Percentiles rank a stretch among this genome's conserved stretches.
phyloP scores from a whole-genome alignment of 2,888 invertebrate genomes.

The Allacma fusca region DNA sequence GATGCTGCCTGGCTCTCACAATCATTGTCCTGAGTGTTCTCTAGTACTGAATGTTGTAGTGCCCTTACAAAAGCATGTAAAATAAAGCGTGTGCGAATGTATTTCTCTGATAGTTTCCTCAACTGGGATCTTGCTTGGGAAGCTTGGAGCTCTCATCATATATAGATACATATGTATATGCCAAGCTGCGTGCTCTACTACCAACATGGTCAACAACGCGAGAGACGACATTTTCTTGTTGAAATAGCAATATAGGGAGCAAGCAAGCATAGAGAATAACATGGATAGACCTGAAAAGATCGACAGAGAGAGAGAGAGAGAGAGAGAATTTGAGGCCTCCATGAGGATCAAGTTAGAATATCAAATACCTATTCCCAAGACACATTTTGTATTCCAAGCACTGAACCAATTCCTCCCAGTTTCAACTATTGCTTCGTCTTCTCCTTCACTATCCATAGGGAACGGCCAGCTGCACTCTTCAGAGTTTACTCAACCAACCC shows the following conservation, averaged over 20 bases:
- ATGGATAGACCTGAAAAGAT: neutral
- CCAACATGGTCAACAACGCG: neutral
- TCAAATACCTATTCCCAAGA: slow-evolving; percentile 50
- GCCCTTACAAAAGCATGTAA: too few relatives aligned
- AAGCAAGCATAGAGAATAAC: neutral
- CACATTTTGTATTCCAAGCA: slow-evolving; percentile 45
- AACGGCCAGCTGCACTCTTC: slow-evolving; percentile 14
- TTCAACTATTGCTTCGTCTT: slow-evolving; percentile 37
- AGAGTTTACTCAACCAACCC: slow-evolving; percentile 16
- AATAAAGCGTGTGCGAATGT: too few relatives aligned
- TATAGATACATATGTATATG: too few relatives aligned
- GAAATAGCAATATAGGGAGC: neutral
- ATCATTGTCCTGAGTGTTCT: too few relatives aligned
- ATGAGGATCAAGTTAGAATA: slow-evolving; percentile 47
- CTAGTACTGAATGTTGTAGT: too few relatives aligned
- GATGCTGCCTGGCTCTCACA: too few relatives aligned
- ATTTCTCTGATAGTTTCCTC: too few relatives aligned
- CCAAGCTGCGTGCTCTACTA: neutral
- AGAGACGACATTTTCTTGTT: slow-evolving; percentile 13
- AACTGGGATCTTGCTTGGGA: too few relatives aligned
- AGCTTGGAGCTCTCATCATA: too few relatives aligned
- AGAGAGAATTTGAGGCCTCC: slow-evolving; percentile 27
- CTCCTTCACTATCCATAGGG: slow-evolving; percentile 23
- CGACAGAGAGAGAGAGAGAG: neutral
- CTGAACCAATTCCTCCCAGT: slow-evolving; percentile 47